phyloP scores from a whole-genome alignment of 2,113 vertebrate genomes.

The Trematocara zebra region DNA sequence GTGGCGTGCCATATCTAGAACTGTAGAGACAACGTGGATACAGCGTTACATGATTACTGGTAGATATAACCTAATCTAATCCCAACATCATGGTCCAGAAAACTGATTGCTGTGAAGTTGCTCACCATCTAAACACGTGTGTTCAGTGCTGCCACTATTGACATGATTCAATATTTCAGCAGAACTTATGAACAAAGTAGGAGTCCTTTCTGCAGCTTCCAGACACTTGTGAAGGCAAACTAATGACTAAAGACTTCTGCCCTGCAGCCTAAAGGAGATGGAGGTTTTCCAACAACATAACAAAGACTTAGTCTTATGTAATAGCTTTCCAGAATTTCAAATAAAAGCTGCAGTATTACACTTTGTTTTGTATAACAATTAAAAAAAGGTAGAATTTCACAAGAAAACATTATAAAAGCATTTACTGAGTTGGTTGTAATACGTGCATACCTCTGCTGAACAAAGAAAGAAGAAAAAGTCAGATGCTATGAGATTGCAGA shows the following conservation, averaged over 20 bases:
- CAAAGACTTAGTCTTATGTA: neutral
- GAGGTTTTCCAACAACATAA: neutral
- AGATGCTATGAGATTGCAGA: neutral
- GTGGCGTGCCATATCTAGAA: constrained; percentile 96
- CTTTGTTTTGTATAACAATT: neutral
- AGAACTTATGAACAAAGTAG: neutral
- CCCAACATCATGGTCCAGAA: neutral
- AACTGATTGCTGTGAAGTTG: neutral
- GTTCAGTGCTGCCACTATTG: neutral
- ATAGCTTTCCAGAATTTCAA: neutral
- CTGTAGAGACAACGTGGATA: constrained; percentile 55
- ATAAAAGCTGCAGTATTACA: neutral
- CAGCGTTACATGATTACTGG: neutral
- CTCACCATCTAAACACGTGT: neutral
- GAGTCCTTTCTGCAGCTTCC: neutral
- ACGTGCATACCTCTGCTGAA: neutral
- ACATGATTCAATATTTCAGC: neutral
- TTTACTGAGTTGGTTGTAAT: neutral
- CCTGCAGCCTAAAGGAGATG: neutral
- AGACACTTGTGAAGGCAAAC: neutral
- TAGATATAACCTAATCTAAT: neutral
- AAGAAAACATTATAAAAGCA: neutral
- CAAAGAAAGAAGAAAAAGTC: neutral
- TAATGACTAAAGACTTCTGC: neutral
- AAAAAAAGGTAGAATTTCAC: neutral